These are phyloP conservation scores for Toxostoma redivivum DNA, from an alignment of 2,113 vertebrate species.

Conservation along the genomic window DNA sequence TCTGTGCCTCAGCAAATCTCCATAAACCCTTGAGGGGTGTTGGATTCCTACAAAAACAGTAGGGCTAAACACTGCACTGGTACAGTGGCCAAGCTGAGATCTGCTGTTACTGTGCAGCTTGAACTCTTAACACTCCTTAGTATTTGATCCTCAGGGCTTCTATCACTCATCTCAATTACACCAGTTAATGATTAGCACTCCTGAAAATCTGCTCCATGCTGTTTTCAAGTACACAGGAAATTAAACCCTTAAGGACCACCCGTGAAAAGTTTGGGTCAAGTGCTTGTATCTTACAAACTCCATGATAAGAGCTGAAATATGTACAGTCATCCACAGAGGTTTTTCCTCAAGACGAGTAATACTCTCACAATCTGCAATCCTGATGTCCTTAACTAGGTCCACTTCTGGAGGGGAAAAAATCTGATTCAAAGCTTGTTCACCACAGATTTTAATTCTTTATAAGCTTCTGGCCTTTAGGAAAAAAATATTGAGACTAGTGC, in stretches of 20 bases:
- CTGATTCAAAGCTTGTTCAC: neutral
- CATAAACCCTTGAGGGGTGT: neutral
- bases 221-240: neutral
- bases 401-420: neutral
- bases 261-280: neutral
- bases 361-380: neutral
- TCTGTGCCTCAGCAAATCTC: neutral
- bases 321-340: neutral
- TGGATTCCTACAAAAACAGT: neutral
- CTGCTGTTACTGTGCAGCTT: neutral
- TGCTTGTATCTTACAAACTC: neutral
- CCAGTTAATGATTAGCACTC: neutral
- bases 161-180: neutral
- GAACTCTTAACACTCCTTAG: neutral
- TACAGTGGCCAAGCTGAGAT: neutral
- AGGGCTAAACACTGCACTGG: neutral
- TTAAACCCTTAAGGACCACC: neutral
- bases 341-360: neutral
- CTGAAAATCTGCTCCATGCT: neutral
- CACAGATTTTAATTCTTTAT: neutral
- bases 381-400: neutral
- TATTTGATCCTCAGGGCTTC: neutral
- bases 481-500: neutral
- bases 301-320: neutral
- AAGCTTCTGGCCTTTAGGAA: neutral